A percentile compares a stretch with the other conserved stretches of the same genome.
These are phyloP conservation scores for Centrocercus urophasianus DNA, from an alignment of 2,113 vertebrate genomes.

Conservation along the genomic window DNA sequence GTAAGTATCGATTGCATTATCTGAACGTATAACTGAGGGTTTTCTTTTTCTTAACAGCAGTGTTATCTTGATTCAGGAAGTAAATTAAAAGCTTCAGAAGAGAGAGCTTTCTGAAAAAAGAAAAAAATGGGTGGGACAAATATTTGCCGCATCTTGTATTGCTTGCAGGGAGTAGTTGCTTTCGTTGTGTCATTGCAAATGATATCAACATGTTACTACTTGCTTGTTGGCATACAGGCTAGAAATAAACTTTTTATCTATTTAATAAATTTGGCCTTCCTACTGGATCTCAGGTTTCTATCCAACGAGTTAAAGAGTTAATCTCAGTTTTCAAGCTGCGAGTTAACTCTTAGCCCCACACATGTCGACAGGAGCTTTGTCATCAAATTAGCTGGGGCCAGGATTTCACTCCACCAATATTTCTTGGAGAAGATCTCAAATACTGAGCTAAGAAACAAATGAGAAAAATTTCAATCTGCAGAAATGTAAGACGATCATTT, in stretches of 20 bases:
- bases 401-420: not conserved
- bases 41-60: not conserved
- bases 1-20: not conserved
- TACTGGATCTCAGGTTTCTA: constrained; percentile 20
- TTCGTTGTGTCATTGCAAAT: constrained; percentile 11
- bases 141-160: constrained; percentile 23
- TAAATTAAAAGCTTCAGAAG: not conserved
- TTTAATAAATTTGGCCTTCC: not conserved
- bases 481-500: not conserved
- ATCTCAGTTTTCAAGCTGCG: not conserved
- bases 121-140: not conserved
- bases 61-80: not conserved
- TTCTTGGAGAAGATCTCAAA: constrained; percentile 18
- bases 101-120: not conserved
- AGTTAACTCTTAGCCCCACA: constrained; percentile 6
- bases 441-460: not conserved
- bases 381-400: not conserved
- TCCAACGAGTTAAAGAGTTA: not conserved
- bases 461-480: not conserved
- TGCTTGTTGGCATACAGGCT: not conserved
- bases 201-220: constrained; percentile 16
- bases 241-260: constrained; percentile 33
- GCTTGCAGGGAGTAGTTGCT: constrained; percentile 2
- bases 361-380: not conserved
- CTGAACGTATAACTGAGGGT: not conserved